A percentile compares a stretch with the other conserved stretches of the same genome.
Evolutionary conservation across 2,888 invertebrate genomes (phyloP).

Genomic region (Drosophila macrospina): DNA sequence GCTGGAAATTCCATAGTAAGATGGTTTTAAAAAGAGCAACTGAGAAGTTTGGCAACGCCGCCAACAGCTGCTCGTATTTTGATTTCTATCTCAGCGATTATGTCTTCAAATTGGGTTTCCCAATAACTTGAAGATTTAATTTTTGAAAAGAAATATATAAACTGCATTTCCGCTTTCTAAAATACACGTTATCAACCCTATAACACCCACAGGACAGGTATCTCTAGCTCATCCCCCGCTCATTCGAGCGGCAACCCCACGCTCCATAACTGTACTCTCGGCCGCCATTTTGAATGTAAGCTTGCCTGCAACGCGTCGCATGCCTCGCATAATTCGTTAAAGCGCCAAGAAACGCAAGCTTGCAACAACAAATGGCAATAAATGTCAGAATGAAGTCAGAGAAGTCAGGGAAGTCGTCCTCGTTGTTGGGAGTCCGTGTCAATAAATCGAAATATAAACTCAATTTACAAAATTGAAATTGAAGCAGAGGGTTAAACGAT

Average conservation of each 20-base stretch:
- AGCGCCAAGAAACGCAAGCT: constrained; percentile 68
- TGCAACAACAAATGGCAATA: constrained; percentile 71
- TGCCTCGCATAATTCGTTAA: constrained; percentile 56
- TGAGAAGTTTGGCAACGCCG: constrained; percentile 45
- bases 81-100: constrained; percentile 37
- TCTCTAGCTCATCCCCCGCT: background rate
- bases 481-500: constrained; percentile 76
- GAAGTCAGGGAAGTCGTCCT: constrained; percentile 23
- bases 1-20: constrained; percentile 9
- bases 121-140: constrained; percentile 5
- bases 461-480: constrained; percentile 82
- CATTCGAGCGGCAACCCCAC: constrained; percentile 18
- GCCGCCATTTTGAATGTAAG: constrained; percentile 51
- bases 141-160: background rate
- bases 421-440: constrained; percentile 57
- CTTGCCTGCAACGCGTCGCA: constrained; percentile 16
- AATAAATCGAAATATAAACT: constrained; percentile 82
- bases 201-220: background rate
- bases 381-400: constrained; percentile 67
- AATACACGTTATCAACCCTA: constrained; percentile 10
- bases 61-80: constrained; percentile 32
- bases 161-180: background rate
- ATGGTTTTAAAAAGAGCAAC: constrained; percentile 13
- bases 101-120: constrained; percentile 5
- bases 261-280: constrained; percentile 23